A percentile compares a stretch with the other conserved stretches of the same genome.
Conservation (phyloP, 2,113 vertebrate genomes). For the Chiloscyllium plagiosum region DNA sequence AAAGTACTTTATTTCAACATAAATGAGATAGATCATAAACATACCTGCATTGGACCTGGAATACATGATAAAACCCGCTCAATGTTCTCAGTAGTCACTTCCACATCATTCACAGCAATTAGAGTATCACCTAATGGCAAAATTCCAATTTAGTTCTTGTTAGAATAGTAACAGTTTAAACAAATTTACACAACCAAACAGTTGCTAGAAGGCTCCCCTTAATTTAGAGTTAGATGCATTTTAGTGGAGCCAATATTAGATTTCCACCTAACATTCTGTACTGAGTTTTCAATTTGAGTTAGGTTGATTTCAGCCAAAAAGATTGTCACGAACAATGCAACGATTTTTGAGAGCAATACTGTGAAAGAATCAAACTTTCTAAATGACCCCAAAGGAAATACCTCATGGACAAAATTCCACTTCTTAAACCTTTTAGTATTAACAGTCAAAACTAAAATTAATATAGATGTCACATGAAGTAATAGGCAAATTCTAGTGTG, state of each 20-base stretch:
- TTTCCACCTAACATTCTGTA: background rate
- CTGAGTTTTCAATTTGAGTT: background rate
- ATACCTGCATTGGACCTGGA: constrained; percentile 86
- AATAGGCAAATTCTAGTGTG: too few species aligned
- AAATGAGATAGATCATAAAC: background rate
- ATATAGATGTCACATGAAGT: too few species aligned
- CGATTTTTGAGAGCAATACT: too few species aligned
- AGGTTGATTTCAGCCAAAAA: background rate
- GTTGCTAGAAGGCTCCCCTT: background rate
- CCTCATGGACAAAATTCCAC: too few species aligned
- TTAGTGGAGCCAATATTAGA: background rate
- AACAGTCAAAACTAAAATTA: too few species aligned
- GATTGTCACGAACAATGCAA: background rate
- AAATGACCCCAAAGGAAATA: too few species aligned
- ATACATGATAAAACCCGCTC: constrained; percentile 89
- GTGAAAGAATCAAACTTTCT: too few species aligned
- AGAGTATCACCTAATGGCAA: constrained; percentile 74
- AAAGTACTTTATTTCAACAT: background rate
- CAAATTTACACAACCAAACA: background rate
- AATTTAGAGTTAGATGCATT: background rate
- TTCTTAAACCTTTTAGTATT: too few species aligned
- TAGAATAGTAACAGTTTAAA: background rate
- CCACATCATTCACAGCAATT: constrained; percentile 88
- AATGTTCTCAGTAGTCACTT: constrained; percentile 87
- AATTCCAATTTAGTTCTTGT: constrained; percentile 1